phyloP scores from a whole-genome alignment of 2,888 invertebrate species.

The Drosophila meridiana region DNA sequence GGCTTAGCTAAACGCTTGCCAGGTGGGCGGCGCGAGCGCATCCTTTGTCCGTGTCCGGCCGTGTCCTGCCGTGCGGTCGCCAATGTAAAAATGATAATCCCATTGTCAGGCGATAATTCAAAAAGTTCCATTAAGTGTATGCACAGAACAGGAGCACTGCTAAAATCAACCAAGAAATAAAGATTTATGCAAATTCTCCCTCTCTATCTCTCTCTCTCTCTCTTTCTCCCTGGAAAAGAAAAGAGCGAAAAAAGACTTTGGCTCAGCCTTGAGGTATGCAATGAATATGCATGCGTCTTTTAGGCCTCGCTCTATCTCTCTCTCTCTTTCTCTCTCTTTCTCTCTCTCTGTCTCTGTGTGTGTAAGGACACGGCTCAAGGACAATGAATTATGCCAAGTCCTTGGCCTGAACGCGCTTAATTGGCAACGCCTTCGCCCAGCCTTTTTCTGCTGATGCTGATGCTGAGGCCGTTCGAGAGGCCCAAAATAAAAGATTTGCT shows the following conservation, averaged over 20 bases:
- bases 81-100: conserved; percentile 85
- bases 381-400: conserved; percentile 69
- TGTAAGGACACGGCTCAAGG: conserved; percentile 39
- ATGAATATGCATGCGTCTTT: conserved; percentile 59
- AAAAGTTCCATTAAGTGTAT: conserved; percentile 65
- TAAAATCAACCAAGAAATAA: conserved; percentile 66
- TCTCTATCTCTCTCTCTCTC: neutral
- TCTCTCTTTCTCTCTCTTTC: neutral
- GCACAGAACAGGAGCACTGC: conserved; percentile 26
- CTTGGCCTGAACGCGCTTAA: conserved; percentile 41
- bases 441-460: conserved; percentile 64
- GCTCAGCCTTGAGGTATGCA: conserved; percentile 43
- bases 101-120: conserved; percentile 85
- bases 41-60: conserved; percentile 13
- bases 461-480: conserved; percentile 57
- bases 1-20: conserved; percentile 46
- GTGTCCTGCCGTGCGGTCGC: conserved; percentile 52
- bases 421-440: conserved; percentile 53
- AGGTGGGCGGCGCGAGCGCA: conserved; percentile 13
- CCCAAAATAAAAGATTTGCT: conserved; percentile 72
- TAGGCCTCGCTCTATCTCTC: neutral
- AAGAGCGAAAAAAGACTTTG: conserved; percentile 26
- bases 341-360: conserved; percentile 15
- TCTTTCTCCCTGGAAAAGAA: conserved; percentile 27
- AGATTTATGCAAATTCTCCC: conserved; percentile 73